Base-by-base conservation (phyloP, 2,888 invertebrate genomes). In the Pseudanteris insignis region DNA sequence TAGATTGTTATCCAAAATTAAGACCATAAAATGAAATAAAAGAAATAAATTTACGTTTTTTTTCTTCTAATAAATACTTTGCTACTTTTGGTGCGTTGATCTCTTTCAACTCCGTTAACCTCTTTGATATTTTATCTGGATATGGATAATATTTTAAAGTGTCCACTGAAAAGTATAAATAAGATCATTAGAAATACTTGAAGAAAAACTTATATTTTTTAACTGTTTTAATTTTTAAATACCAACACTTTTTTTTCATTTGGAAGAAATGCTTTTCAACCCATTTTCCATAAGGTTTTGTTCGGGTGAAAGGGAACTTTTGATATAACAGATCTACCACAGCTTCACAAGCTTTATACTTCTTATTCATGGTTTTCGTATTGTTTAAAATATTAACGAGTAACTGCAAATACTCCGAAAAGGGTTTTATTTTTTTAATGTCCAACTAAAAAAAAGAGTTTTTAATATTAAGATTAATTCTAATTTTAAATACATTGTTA, bases 261-360 rank as follows among this genome's bases (percentile, higher is more conserved):
- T 55, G 28, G 2, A 40, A 8, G 14, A 74, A 55, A 44, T 74
- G 63, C 8, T 65, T 69, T 47, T 68, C 61, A 15, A 73, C 66
- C 78, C 78, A 78, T 3, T 55, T 37, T 29, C 63, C 37, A 48
- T 74, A 73, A 2, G 76, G 76, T 30, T 69, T 73, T 4, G 69
- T 70, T 24, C 74, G 47, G n/a, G 67, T 59, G 1, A 46, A 34
- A 7, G 10, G 38, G 33, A 71, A 66, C 25, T 58, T 59, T 21
- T 38, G 34, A 10, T 64, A 67, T 26, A 74, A 55, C 30, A 74
- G 60, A 69, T 50, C 33, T 15, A 58, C 13, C n/a, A 44, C 34
- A 15, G 32, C 8, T 13, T 11, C 34, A 6, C 46, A 51, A 2
- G 59, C 33, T 25, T 28, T 32, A 10, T 51, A 51, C 13, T 46